Base-by-base conservation (phyloP, 1,140 invertebrate species). In the Nephila pilipes region DNA sequence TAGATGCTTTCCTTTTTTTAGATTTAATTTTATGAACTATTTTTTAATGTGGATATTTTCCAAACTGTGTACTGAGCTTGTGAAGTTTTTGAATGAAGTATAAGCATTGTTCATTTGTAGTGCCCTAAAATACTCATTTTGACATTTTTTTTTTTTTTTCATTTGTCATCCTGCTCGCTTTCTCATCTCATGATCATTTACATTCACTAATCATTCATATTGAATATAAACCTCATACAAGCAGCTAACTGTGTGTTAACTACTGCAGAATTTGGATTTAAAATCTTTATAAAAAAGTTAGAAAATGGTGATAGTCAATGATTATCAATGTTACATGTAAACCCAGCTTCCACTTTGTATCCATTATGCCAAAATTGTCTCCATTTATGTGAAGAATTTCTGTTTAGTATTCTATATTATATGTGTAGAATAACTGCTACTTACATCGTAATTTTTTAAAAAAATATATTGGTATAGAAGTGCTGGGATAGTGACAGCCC, bases 181-280 rank as follows among this genome's bases (percentile, higher is more conserved):
- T 85, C 83, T 88, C 87, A 88, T 54, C 38, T 88, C 63, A 88
- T 55, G 63, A 2, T 54, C 87, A 88, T 88, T 18, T 18, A 54
- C n/a, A 58, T 57, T 85, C 81, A 63, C 58, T 65, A 87, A 63
- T 88, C 87, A 69, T 88, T 88, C 87, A 88, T 69, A 69, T 88
- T 88, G 29, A 88, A 69, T 88, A 69, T 65, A 60, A 85, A 60
- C 83, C 20, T 85, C 83, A 85, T 60, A 32, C 32, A 88, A 69
- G 87, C 87, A 88, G 87, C 87, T 88, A 88, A 88, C n/a, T 36
- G 22, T 88, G 29, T 87, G 87, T 88, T 88, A 69, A 88, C 22
- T 69, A 46, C 20, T 69, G 36, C 58, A 88, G 22, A 69, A 69
- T 69, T 88, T n/a, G 25, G 36, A 65, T 88, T n/a, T 20, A 54